Conservation (phyloP, 2,888 invertebrate genomes). For the Agriopis leucophaearia region DNA sequence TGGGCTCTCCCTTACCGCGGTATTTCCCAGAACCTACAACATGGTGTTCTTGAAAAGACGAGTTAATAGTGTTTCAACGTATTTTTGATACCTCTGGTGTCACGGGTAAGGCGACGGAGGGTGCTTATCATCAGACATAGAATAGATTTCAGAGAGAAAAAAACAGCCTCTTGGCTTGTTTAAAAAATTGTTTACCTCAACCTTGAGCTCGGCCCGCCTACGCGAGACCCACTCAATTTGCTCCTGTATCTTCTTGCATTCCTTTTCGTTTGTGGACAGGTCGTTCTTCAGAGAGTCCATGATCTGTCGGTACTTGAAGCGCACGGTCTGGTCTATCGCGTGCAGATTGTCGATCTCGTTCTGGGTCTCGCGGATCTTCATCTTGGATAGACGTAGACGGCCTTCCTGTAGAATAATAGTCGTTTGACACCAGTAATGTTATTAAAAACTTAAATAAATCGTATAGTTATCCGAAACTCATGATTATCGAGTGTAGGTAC, state of each 20-base stretch:
- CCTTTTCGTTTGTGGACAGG: slow-evolving; percentile 71
- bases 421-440: background rate
- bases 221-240: slow-evolving; percentile 81
- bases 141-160: too few species aligned
- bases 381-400: slow-evolving; percentile 74
- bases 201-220: slow-evolving; percentile 72
- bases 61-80: too few species aligned
- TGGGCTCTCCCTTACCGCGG: too few species aligned
- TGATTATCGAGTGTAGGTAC: too few species aligned
- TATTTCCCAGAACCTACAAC: too few species aligned
- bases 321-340: slow-evolving; percentile 73
- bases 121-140: too few species aligned
- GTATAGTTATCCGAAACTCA: too few species aligned
- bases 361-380: slow-evolving; percentile 78
- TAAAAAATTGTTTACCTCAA: slow-evolving; percentile 64
- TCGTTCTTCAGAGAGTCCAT: slow-evolving; percentile 73
- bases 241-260: slow-evolving; percentile 77
- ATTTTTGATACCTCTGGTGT: too few species aligned
- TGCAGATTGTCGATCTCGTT: slow-evolving; percentile 78
- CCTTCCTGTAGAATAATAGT: slow-evolving; percentile 65
- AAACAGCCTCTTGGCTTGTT: background rate
- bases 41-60: too few species aligned
- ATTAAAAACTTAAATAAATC: too few species aligned
- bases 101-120: too few species aligned
- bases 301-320: slow-evolving; percentile 67